Conservation (phyloP, 2,113 vertebrate genomes). For the Progne subis region DNA sequence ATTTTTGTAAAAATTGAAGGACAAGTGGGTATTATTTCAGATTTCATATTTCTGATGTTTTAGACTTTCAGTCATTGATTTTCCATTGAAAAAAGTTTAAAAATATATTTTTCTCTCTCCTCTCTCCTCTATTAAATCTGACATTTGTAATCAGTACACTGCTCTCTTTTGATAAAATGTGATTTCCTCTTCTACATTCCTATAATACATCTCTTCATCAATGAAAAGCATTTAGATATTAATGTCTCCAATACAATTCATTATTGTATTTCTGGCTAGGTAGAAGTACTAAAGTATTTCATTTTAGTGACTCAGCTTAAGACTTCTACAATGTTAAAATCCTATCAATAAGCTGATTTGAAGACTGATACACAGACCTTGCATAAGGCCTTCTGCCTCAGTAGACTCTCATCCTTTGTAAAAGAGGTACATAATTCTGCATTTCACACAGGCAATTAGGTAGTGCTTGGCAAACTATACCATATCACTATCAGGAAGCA, state of each 20-base stretch:
- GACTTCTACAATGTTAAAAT: not conserved
- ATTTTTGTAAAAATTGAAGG: not conserved
- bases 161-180: not conserved
- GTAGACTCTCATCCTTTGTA: not conserved
- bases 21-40: not conserved
- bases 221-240: not conserved
- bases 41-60: not conserved
- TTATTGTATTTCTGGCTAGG: not conserved
- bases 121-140: not conserved
- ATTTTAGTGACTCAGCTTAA: not conserved
- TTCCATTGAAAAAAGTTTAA: not conserved
- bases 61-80: not conserved
- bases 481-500: not conserved
- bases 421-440: not conserved
- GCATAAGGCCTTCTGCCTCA: not conserved
- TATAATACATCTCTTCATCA: not conserved
- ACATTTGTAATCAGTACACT: not conserved
- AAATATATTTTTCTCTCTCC: not conserved
- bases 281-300: not conserved
- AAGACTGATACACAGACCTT: not conserved
- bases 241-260: not conserved
- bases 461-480: not conserved
- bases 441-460: not conserved
- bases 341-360: not conserved
- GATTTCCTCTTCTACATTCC: not conserved